phyloP scores from a whole-genome alignment of 2,888 invertebrate genomes.

The Hydraecia micacea region DNA sequence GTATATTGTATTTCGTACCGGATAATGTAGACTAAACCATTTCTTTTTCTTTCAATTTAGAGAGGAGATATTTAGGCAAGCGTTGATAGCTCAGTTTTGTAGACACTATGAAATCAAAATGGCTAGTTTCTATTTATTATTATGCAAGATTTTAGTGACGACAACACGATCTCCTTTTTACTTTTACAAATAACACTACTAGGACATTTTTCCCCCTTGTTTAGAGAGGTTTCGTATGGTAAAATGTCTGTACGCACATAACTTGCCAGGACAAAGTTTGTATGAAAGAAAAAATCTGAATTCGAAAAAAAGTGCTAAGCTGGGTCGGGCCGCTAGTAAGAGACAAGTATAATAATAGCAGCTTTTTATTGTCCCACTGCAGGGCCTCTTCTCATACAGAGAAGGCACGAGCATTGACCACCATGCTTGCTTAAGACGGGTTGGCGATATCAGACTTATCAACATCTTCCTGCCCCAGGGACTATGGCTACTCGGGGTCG shows the following conservation, averaged over 20 bases:
- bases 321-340: too few relatives aligned
- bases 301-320: too few relatives aligned
- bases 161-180: conserved; percentile 7
- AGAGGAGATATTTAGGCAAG: background rate
- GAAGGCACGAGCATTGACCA: background rate
- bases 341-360: background rate
- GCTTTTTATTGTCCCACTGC: background rate
- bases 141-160: conserved; percentile 19
- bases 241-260: too few relatives aligned
- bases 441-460: background rate
- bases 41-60: background rate
- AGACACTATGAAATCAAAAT: conserved; percentile 30
- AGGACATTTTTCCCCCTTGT: conserved; percentile 1
- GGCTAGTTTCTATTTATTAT: conserved; percentile 29
- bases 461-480: too few relatives aligned
- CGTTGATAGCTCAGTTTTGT: conserved; percentile 15
- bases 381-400: background rate
- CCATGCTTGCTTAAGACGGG: background rate
- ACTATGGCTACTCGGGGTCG: too few relatives aligned
- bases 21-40: background rate
- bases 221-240: background rate
- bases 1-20: conserved; percentile 23
- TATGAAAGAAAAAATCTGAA: too few relatives aligned
- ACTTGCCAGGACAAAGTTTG: too few relatives aligned
- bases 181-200: conserved; percentile 33